These are phyloP conservation scores for Drosophila percnosoma DNA, from an alignment of 2,888 invertebrate species.

Conservation along the genomic window DNA sequence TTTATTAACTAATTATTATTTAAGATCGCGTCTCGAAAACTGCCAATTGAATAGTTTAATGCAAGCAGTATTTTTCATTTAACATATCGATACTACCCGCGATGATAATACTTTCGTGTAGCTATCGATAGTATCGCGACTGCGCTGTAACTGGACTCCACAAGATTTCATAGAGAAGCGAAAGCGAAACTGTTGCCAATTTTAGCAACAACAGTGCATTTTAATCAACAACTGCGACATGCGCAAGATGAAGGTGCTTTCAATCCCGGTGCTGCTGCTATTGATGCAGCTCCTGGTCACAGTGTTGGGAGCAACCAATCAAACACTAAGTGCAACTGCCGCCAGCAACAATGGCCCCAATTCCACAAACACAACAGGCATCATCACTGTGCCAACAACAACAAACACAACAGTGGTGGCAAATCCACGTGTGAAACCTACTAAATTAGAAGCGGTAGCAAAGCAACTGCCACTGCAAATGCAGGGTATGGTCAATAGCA, in stretches of 20 bases:
- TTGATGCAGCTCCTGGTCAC: constrained; percentile 25
- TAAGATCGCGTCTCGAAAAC: background rate
- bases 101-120: background rate
- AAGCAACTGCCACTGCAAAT: background rate
- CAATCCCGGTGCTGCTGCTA: constrained; percentile 41
- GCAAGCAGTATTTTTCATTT: constrained; percentile 2
- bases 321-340: constrained; percentile 6
- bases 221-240: background rate
- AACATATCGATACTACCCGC: constrained; percentile 17
- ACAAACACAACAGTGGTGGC: background rate
- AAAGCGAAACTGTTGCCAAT: constrained; percentile 17
- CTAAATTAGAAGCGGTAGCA: constrained; percentile 5
- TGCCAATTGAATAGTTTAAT: background rate
- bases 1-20: background rate
- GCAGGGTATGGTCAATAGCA: constrained; percentile 11
- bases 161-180: constrained; percentile 28
- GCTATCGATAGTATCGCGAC: constrained; percentile 25
- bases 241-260: constrained; percentile 39
- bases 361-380: constrained; percentile 13
- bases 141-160: constrained; percentile 14
- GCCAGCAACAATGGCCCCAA: constrained; percentile 9
- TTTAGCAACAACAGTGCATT: constrained; percentile 16
- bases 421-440: constrained; percentile 7
- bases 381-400: constrained; percentile 9
- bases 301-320: background rate